Percentiles rank a stretch among this genome's conserved stretches.
Conservation (phyloP, 2,797 vertebrate species). For the Anableps anableps region DNA sequence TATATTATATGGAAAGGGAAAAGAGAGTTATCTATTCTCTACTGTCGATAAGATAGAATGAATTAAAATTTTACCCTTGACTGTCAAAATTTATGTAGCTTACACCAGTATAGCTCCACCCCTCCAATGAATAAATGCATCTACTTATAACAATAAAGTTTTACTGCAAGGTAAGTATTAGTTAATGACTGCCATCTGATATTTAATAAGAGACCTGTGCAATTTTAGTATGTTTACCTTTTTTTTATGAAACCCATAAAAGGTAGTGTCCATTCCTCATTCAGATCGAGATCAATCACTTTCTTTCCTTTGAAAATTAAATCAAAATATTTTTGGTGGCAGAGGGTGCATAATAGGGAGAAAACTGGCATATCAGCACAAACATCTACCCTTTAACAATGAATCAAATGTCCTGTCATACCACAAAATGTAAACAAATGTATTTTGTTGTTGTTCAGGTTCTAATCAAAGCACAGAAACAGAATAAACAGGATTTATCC, state of each 20-base stretch:
- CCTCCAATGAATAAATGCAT: not conserved
- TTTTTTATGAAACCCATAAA: not conserved
- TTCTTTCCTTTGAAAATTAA: not conserved
- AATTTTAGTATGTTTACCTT: not conserved
- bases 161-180: not conserved
- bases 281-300: not conserved
- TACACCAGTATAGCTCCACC: not conserved
- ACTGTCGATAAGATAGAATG: not conserved
- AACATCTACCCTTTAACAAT: conserved; percentile 50
- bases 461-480: conserved; percentile 32
- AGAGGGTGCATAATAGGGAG: not conserved
- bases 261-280: not conserved
- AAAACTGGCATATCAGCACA: conserved; percentile 24
- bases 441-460: conserved; percentile 1
- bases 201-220: not conserved
- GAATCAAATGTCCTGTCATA: conserved; percentile 53
- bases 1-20: not conserved
- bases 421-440: conserved; percentile 23
- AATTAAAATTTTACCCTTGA: not conserved
- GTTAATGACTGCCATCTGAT: not conserved
- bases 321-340: not conserved
- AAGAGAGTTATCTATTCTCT: not conserved
- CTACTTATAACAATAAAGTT: not conserved
- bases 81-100: not conserved
- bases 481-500: conserved; percentile 43